Conservation (phyloP, 1,140 invertebrate species). For the Dufourea novaeangliae region DNA sequence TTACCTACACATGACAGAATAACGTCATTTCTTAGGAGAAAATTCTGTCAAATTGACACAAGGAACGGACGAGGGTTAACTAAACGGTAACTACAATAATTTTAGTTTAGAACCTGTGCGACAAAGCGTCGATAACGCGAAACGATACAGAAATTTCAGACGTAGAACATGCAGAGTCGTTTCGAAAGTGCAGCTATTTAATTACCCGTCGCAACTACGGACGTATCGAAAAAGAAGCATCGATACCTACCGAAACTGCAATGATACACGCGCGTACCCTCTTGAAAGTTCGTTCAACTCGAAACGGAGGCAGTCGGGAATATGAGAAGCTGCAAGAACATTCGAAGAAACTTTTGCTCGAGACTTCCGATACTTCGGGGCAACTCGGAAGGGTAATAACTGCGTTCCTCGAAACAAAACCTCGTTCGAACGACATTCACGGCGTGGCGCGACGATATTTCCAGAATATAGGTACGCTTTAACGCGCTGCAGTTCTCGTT, state of each 20-base stretch:
- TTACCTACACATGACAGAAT: too few species aligned
- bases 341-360: background rate
- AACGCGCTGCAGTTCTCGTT: background rate
- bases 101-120: too few species aligned
- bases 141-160: too few species aligned
- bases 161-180: too few species aligned
- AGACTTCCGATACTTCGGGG: background rate
- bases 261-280: background rate
- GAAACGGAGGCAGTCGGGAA: background rate
- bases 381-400: slow-evolving; percentile 28
- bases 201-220: too few species aligned
- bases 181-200: too few species aligned
- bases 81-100: too few species aligned
- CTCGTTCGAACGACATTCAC: background rate
- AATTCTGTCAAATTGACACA: too few species aligned
- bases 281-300: slow-evolving; percentile 1
- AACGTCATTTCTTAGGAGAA: too few species aligned
- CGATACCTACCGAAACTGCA: background rate
- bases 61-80: too few species aligned
- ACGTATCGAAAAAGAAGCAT: too few species aligned
- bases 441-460: background rate
- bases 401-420: background rate
- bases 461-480: background rate
- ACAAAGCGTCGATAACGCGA: too few species aligned
- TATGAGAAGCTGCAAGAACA: background rate